A percentile compares a stretch with the other conserved stretches of the same genome.
Evolutionary conservation across 1,140 invertebrate species (phyloP).

Genomic region (Alviniconcha marisindica): DNA sequence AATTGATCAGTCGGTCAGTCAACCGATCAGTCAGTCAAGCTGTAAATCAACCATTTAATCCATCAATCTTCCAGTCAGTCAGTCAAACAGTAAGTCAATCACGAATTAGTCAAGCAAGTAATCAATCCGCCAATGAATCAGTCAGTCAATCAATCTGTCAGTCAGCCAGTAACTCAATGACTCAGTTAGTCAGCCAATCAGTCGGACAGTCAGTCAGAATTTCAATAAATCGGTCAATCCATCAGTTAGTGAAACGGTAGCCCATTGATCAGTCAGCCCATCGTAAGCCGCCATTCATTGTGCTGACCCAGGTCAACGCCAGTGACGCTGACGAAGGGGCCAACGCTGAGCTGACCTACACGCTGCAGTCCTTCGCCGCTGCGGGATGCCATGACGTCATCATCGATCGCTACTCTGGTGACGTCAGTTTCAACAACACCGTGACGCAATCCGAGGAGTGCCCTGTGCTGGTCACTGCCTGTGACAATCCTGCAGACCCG

Average conservation of each 20-base stretch:
- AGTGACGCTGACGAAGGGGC: slow-evolving; percentile 28
- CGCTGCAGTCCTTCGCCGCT: neutral
- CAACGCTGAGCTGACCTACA: slow-evolving; percentile 2
- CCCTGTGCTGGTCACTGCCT: neutral
- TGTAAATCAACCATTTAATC: too few species aligned
- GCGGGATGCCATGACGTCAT: neutral
- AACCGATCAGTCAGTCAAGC: too few species aligned
- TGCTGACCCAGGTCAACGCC: neutral
- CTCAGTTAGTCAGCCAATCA: too few species aligned
- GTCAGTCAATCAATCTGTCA: too few species aligned
- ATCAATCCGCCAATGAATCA: too few species aligned
- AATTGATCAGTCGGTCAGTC: too few species aligned
- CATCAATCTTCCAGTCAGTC: too few species aligned
- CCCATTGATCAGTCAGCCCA: neutral
- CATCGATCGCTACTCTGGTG: neutral
- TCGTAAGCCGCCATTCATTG: neutral
- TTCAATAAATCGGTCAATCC: too few species aligned
- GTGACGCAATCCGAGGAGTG: neutral
- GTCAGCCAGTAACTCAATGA: too few species aligned
- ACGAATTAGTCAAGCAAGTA: too few species aligned
- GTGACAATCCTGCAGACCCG: neutral
- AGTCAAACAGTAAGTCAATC: too few species aligned
- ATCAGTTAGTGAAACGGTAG: neutral
- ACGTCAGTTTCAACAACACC: neutral
- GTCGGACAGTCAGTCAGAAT: too few species aligned